Evolutionary conservation across 1,140 invertebrate genomes (phyloP).

Genomic region (Akabosia matsudoensis): DNA sequence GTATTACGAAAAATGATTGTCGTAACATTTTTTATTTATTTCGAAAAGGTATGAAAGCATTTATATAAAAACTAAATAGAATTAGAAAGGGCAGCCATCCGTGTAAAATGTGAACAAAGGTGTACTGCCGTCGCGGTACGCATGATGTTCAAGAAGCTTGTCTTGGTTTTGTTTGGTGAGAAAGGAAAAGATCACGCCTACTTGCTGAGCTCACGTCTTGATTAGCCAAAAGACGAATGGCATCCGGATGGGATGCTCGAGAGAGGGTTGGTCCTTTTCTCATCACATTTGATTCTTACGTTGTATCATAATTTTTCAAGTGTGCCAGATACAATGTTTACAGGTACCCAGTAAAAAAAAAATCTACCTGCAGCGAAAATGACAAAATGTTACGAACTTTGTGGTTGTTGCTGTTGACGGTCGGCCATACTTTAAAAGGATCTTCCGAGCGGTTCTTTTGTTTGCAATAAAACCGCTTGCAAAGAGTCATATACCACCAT

Average conservation of each 20-base stretch:
- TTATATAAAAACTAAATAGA: background rate
- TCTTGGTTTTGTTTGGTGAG: background rate
- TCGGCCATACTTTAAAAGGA: too few relatives aligned
- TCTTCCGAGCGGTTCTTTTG: too few relatives aligned
- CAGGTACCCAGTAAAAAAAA: background rate
- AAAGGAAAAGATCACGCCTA: background rate
- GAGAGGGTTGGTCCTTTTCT: conserved; percentile 2
- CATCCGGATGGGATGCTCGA: background rate
- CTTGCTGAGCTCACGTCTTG: background rate
- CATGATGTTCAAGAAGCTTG: background rate
- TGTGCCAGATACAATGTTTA: background rate
- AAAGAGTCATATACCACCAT: background rate
- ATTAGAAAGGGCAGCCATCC: background rate
- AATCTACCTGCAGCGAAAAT: background rate
- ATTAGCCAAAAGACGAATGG: background rate
- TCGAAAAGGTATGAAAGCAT: background rate
- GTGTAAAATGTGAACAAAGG: background rate
- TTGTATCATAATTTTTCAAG: background rate
- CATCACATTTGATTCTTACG: background rate
- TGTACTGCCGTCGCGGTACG: too few relatives aligned
- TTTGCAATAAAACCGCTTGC: too few relatives aligned
- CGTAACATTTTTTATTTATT: background rate
- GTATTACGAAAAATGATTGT: background rate
- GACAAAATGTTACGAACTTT: background rate
- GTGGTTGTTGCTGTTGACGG: background rate